Evolutionary conservation across 2,888 invertebrate species (phyloP).

Genomic region (Sepiola atlantica): DNA sequence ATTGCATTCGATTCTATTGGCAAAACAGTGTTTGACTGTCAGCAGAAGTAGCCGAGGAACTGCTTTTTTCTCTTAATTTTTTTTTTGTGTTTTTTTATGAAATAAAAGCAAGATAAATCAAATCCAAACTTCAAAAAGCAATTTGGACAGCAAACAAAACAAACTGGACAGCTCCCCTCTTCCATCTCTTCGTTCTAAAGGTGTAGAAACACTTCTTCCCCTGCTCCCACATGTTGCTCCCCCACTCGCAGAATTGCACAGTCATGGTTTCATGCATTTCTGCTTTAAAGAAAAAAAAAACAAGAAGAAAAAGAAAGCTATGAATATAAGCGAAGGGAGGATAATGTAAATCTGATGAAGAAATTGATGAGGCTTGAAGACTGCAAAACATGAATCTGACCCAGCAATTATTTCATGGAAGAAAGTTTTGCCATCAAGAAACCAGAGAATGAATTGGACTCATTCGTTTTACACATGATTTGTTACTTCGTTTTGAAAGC

Average conservation of each 20-base stretch:
- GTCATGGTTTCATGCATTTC: not conserved
- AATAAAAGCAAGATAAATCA: not conserved
- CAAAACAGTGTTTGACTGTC: not conserved
- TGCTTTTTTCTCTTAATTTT: not conserved
- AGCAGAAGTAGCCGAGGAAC: not conserved
- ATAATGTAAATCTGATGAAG: not conserved
- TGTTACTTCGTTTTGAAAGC: not conserved
- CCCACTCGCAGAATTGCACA: not conserved
- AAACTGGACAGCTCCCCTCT: not conserved
- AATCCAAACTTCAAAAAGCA: not conserved
- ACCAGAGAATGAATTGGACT: not conserved
- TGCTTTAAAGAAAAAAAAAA: not conserved
- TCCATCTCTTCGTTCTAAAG: too few relatives aligned
- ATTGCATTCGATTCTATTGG: not conserved
- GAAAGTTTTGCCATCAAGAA: not conserved
- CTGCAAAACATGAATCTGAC: not conserved
- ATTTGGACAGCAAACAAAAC: constrained; percentile 2
- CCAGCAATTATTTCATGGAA: not conserved
- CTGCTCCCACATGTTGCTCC: not conserved
- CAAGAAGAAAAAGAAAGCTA: not conserved
- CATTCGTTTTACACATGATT: not conserved
- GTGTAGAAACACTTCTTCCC: not conserved
- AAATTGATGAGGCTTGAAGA: not conserved
- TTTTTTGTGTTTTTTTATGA: not conserved
- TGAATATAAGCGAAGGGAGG: not conserved